phyloP scores from a whole-genome alignment of 2,113 vertebrate genomes.

The Xiphorhynchus elegans region DNA sequence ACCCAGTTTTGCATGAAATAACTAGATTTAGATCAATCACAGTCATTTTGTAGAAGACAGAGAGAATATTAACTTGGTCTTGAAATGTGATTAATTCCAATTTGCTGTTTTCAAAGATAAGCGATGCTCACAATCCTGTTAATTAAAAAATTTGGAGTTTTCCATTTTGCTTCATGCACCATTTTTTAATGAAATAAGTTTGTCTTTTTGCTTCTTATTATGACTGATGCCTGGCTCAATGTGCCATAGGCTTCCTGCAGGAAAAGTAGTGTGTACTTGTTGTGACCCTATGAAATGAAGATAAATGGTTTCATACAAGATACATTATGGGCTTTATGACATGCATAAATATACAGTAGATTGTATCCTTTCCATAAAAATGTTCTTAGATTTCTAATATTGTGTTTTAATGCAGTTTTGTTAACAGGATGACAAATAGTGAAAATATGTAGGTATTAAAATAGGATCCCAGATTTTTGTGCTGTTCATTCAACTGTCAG shows the following conservation, averaged over 20 bases:
- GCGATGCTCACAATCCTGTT: slow-evolving; percentile 30
- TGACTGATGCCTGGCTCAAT: slow-evolving; percentile 29
- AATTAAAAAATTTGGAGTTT: slow-evolving; percentile 58
- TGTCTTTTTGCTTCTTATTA: slow-evolving; percentile 51
- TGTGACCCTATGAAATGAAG: slow-evolving; percentile 73
- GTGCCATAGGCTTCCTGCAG: slow-evolving; percentile 59
- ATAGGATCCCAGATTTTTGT: slow-evolving; percentile 26
- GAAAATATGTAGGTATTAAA: slow-evolving; percentile 59
- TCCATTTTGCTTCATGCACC: slow-evolving; percentile 49
- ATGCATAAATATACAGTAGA: slow-evolving; percentile 63
- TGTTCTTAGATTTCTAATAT: slow-evolving; percentile 51
- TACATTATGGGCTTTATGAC: slow-evolving; percentile 70
- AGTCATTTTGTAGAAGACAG: slow-evolving; percentile 43
- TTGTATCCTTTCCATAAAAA: slow-evolving; percentile 54
- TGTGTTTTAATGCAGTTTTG: slow-evolving; percentile 66
- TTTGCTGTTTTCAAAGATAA: slow-evolving; percentile 67
- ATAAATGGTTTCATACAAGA: slow-evolving; percentile 67
- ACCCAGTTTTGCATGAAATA: slow-evolving; percentile 66
- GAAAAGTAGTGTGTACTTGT: slow-evolving; percentile 67
- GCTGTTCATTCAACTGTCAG: slow-evolving; percentile 42
- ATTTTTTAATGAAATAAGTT: slow-evolving; percentile 65
- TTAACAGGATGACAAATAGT: slow-evolving; percentile 56
- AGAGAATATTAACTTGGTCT: slow-evolving; percentile 61
- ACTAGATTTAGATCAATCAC: slow-evolving; percentile 67
- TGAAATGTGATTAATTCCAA: slow-evolving; percentile 68